Percentiles rank a stretch among this genome's conserved stretches.
Conservation (phyloP, 2,797 vertebrate species). For the Melopsittacus undulatus region DNA sequence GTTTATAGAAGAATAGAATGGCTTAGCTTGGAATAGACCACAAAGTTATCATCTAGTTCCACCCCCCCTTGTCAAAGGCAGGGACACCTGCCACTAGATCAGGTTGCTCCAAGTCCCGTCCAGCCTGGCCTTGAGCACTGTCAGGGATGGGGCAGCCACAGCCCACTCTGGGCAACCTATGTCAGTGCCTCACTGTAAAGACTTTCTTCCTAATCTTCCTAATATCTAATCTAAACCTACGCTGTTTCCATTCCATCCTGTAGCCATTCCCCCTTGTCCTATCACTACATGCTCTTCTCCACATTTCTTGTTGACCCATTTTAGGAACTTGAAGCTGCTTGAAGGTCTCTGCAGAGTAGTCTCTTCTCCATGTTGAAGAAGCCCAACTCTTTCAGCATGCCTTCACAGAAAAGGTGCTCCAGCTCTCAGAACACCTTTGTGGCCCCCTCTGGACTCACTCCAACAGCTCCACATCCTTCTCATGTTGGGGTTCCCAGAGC, state of each 20-base stretch:
- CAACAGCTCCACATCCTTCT: neutral
- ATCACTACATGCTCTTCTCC: neutral
- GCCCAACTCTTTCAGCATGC: neutral
- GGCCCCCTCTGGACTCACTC: accelerated
- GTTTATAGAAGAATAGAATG: neutral
- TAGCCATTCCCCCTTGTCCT: neutral
- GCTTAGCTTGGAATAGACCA: neutral
- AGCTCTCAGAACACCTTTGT: accelerated
- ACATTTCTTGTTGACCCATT: neutral
- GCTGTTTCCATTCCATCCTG: neutral
- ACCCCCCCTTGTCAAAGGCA: neutral
- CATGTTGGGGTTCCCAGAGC: neutral
- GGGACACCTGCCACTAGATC: neutral
- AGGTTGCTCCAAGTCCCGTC: neutral
- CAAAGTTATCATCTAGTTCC: neutral
- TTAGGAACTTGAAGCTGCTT: neutral
- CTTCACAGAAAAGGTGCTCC: accelerated
- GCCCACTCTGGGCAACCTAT: neutral
- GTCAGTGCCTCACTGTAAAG: neutral
- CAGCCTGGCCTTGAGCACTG: neutral
- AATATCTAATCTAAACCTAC: neutral
- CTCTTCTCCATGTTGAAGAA: neutral
- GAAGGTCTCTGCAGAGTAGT: neutral
- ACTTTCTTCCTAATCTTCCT: neutral
- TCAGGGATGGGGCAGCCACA: neutral